Evolutionary conservation across 2,113 vertebrate genomes (phyloP).

Genomic region (Thamnophis sirtalis): DNA sequence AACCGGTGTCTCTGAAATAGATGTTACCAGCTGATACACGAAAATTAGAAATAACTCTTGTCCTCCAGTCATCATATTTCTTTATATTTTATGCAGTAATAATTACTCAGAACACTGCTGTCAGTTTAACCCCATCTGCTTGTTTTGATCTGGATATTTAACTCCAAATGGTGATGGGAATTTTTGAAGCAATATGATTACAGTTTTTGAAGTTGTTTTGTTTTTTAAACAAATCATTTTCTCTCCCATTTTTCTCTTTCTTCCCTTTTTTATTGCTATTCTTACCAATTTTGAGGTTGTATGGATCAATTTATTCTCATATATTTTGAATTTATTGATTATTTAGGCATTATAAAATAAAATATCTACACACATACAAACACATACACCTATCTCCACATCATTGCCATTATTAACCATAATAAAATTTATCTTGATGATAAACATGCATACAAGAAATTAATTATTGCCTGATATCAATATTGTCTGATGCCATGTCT

Average conservation of each 20-base stretch:
- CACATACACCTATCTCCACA: not conserved
- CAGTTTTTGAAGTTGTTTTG: not conserved
- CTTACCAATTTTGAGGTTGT: not conserved
- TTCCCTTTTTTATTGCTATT: not conserved
- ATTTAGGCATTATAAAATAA: not conserved
- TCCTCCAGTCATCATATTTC: conserved; percentile 54
- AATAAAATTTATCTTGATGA: not conserved
- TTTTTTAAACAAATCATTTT: not conserved
- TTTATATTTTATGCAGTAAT: conserved; percentile 55
- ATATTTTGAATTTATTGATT: not conserved
- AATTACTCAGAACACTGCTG: conserved; percentile 45
- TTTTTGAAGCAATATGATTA: not conserved
- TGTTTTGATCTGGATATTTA: conserved; percentile 42
- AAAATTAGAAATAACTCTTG: conserved; percentile 56
- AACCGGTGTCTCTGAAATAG: conserved; percentile 63
- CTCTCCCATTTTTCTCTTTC: not conserved
- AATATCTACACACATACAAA: not conserved
- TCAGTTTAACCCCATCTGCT: conserved; percentile 60
- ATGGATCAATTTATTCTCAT: not conserved
- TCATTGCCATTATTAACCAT: not conserved
- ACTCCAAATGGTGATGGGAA: conserved; percentile 17
- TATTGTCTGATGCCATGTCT: not conserved
- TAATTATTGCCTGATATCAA: not conserved
- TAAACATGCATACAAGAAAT: not conserved
- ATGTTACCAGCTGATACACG: conserved; percentile 73